Conservation (phyloP, 1,140 invertebrate genomes). For the Berghia stephanieae region DNA sequence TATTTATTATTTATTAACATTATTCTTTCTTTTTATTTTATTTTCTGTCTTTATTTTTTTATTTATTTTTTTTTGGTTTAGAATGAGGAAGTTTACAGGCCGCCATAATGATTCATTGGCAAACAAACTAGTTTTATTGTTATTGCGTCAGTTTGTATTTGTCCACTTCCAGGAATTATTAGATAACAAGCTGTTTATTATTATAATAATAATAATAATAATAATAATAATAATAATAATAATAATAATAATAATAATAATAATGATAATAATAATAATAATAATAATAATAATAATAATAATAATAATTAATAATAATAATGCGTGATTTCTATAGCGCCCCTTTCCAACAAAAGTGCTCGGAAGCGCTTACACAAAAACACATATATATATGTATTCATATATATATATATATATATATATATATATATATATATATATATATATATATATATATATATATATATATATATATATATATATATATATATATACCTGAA, state of each 20-base stretch:
- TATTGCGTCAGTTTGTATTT: constrained; percentile 1
- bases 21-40: neutral
- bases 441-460: neutral
- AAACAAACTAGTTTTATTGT: neutral
- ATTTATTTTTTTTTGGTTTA: neutral
- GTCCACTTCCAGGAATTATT: constrained; percentile 3
- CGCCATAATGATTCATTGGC: neutral
- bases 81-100: neutral
- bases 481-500: too few relatives aligned
- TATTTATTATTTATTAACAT: too few relatives aligned
- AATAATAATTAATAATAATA: neutral
- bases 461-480: neutral
- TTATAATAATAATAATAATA: neutral
- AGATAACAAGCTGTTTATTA: neutral
- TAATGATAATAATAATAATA: neutral
- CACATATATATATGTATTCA: constrained; percentile 3
- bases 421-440: constrained; percentile 3
- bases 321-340: too few relatives aligned
- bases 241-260: neutral
- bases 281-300: neutral
- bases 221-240: constrained; percentile 10
- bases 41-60: neutral
- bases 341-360: too few relatives aligned
- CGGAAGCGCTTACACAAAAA: too few relatives aligned
- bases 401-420: neutral